A percentile compares a stretch with the other conserved stretches of the same genome.
phyloP scores from a whole-genome alignment of 1,140 invertebrate species.

The Dendrolimus punctatus region DNA sequence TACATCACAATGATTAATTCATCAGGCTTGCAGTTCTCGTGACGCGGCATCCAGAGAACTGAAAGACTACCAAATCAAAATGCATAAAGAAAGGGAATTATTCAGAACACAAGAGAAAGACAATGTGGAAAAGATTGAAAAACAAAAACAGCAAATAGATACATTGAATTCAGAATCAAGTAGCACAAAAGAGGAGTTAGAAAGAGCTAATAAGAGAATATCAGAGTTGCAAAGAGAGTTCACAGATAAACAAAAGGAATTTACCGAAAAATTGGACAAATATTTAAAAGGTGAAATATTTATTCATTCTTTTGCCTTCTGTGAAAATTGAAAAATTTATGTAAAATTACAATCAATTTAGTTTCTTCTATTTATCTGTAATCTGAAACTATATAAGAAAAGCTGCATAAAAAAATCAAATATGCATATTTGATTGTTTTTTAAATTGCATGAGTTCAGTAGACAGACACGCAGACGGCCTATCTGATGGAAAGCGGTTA shows the following conservation, averaged over 20 bases:
- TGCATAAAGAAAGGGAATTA: conserved; percentile 46
- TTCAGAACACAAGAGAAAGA: conserved; percentile 53
- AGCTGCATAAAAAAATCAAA: no score
- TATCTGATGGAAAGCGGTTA: no score
- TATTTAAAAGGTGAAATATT: conserved; percentile 39
- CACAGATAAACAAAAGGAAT: conserved; percentile 60
- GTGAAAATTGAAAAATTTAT: no score
- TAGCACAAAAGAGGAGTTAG: conserved; percentile 42
- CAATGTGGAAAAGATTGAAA: conserved; percentile 49
- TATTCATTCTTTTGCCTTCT: conserved; percentile 6
- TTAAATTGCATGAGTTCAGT: no score
- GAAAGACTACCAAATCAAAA: conserved; percentile 46
- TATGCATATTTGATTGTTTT: no score
- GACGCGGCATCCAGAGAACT: conserved; percentile 47
- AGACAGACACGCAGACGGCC: no score
- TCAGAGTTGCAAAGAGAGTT: conserved; percentile 60
- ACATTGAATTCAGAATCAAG: conserved; percentile 41
- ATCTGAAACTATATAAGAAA: no score
- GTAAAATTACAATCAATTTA: no score
- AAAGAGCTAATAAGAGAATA: conserved; percentile 59
- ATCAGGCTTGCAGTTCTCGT: conserved; percentile 48
- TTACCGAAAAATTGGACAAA: conserved; percentile 55
- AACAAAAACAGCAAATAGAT: conserved; percentile 52
- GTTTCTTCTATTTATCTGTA: no score
- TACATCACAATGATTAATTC: conserved; percentile 3